phyloP scores from a whole-genome alignment of 2,888 invertebrate genomes.

The Tryphoninae sp. region DNA sequence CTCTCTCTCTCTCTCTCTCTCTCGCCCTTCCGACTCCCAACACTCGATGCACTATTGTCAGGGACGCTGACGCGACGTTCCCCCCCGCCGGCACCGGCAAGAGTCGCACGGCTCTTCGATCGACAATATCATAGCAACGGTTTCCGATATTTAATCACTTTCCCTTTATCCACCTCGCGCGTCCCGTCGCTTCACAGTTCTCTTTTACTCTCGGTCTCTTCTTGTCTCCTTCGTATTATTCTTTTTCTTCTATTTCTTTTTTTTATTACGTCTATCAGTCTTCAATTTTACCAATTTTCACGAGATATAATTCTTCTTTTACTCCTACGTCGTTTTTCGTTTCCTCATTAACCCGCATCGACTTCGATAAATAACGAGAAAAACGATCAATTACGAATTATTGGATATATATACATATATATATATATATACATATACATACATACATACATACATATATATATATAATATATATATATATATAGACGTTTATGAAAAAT shows the following conservation, averaged over 20 bases:
- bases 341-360: constrained; percentile 49
- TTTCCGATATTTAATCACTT: constrained; percentile 13
- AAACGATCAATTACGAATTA: too few species aligned
- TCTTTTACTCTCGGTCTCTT: not conserved
- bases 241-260: not conserved
- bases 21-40: not conserved
- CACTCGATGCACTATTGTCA: not conserved
- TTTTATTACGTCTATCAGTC: too few species aligned
- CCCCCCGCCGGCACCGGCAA: constrained; percentile 4
- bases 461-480: not conserved
- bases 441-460: not conserved
- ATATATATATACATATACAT: too few species aligned
- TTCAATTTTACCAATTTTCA: too few species aligned
- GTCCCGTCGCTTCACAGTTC: not conserved
- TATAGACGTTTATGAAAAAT: not conserved
- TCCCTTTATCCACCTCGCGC: not conserved
- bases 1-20: constrained; percentile 11
- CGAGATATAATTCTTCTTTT: constrained; percentile 21
- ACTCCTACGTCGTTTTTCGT: constrained; percentile 45
- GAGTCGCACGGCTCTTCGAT: constrained; percentile 13
- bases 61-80: not conserved
- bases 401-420: too few species aligned
- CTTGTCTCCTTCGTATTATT: not conserved
- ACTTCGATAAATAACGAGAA: too few species aligned
- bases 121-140: constrained; percentile 38